Conservation (phyloP, 2,888 invertebrate genomes). For the Ectropis crepuscularia region DNA sequence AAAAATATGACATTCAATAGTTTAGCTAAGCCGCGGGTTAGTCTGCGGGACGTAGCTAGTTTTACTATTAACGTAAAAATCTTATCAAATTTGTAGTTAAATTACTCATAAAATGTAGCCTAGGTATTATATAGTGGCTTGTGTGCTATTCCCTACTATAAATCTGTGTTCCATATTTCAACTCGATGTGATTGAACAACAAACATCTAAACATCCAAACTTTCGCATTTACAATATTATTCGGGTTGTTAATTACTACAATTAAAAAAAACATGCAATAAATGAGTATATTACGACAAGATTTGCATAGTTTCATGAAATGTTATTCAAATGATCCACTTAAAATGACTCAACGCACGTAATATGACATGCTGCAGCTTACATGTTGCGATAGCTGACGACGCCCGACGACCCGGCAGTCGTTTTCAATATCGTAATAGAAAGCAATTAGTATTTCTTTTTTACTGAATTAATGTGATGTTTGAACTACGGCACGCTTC, state of each 20-base stretch:
- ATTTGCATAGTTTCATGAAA: not conserved
- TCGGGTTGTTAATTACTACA: no score
- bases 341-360: conserved; percentile 22
- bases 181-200: no score
- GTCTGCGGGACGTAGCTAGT: no score
- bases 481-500: conserved; percentile 9
- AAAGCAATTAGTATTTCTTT: conserved; percentile 14
- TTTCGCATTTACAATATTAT: not conserved
- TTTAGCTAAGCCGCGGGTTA: no score
- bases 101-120: not conserved
- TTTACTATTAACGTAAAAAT: no score
- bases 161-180: no score
- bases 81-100: no score
- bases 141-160: no score
- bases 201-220: not conserved
- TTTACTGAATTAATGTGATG: conserved; percentile 6
- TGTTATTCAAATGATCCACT: conserved; percentile 11
- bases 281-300: not conserved
- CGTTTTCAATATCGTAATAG: conserved; percentile 25
- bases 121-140: no score
- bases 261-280: not conserved
- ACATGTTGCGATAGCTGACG: not conserved
- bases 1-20: no score
- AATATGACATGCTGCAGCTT: conserved; percentile 27
- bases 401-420: conserved; percentile 13